Base-by-base conservation (phyloP, 2,113 vertebrate species). In the Erythrocebus patas region DNA sequence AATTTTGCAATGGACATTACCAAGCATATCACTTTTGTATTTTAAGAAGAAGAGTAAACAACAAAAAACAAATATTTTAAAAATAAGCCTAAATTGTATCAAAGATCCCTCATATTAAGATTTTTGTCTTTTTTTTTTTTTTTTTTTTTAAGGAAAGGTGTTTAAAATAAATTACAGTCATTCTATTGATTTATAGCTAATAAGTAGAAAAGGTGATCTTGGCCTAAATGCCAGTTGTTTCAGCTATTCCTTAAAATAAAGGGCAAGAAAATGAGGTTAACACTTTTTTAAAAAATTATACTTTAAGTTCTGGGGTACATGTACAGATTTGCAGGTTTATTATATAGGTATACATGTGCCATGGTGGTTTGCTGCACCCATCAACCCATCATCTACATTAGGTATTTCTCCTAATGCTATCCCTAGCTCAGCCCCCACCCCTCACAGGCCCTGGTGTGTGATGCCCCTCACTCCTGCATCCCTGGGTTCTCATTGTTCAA, bases 1-100 rank as follows among this genome's bases (percentile, higher is more conserved):
- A 97, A 57, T 95, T 97, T 94, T 96, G 32, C 7, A 81, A 3
- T 82, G 43, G 75, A 61, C 45, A 48, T 81, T 97, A 93, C 93
- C 89, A 97, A 97, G 72, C 16, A 88, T 87, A 80, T 76, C 64
- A 92, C 45, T 97, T 97, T 52, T 82, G 73, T 96, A 94, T 91
- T 95, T 96, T 81, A 92, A 93, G 89, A 92, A 93, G 75, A 78
- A 93, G 64, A 78, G 40, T 68, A 80, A 97, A 85, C 9, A 68
- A 55, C 22, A 89, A 1, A 66, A 92, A 59, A 23, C 38, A 96
- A 78, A 73, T 83, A 6, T 79, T 94, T 95, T 73, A 18, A 73
- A 93, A 81, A 52, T 22, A 79, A 70, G 8, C 25, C 80, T 82
- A 55, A 81, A 85, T 81, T 83, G 12, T 84, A 85, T 91, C 57